Conservation (phyloP, 2,797 vertebrate genomes). For the Acropternis orthonyx region DNA sequence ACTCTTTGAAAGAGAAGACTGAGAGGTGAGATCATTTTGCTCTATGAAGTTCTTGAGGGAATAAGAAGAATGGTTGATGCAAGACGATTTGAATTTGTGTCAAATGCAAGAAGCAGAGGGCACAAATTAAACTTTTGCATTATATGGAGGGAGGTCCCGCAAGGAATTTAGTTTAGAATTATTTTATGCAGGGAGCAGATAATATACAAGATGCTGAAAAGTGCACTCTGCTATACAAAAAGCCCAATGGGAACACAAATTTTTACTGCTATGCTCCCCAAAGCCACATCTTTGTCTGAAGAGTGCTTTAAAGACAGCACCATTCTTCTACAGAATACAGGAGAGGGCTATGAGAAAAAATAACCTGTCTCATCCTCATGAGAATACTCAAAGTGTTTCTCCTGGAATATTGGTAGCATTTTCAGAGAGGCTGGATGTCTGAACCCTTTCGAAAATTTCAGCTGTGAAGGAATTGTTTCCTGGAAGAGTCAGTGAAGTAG, state of each 20-base stretch:
- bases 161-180: constrained; percentile 38
- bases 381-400: constrained; percentile 44
- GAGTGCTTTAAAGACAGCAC: constrained; percentile 20
- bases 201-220: constrained; percentile 42
- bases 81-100: constrained; percentile 38
- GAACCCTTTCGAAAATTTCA: not conserved
- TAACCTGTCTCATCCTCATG: not conserved
- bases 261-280: constrained; percentile 8
- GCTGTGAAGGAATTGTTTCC: constrained; percentile 8
- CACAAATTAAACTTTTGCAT: constrained; percentile 46
- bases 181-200: constrained; percentile 28
- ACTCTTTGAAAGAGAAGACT: not conserved
- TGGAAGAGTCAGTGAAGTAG: constrained; percentile 20
- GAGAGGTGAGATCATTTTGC: not conserved
- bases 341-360: constrained; percentile 23
- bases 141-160: not conserved
- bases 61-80: not conserved
- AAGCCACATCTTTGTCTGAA: constrained; percentile 42
- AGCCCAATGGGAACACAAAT: constrained; percentile 6
- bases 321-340: constrained; percentile 6
- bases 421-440: not conserved
- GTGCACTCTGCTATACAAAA: constrained; percentile 4
- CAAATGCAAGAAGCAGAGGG: constrained; percentile 4
- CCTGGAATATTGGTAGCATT: constrained; percentile 42
- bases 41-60: not conserved